A percentile compares a stretch with the other conserved stretches of the same genome.
phyloP scores from a whole-genome alignment of 1,140 invertebrate species.

The Drosophila sturtevanti region DNA sequence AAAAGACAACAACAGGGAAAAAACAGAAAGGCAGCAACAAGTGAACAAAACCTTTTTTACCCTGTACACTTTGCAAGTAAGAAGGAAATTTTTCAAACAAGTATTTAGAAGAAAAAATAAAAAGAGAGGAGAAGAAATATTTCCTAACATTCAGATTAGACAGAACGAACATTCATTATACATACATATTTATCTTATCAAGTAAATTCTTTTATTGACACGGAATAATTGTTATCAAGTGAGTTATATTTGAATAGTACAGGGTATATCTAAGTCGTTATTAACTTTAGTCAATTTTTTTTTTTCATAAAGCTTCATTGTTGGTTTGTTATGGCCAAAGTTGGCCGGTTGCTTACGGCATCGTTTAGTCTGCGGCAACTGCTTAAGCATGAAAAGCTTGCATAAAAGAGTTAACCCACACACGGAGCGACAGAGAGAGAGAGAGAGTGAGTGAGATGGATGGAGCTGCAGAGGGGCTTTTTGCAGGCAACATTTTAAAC shows the following conservation, averaged over 20 bases:
- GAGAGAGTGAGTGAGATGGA: background rate
- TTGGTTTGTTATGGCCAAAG: slow-evolving; percentile 66
- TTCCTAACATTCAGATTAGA: no score
- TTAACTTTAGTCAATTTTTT: background rate
- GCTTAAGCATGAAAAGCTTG: slow-evolving; percentile 62
- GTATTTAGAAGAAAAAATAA: no score
- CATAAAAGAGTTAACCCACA: slow-evolving; percentile 66
- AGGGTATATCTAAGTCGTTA: background rate
- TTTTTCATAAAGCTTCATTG: slow-evolving; percentile 3
- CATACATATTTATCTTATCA: no score
- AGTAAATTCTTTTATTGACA: no score
- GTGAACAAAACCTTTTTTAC: no score
- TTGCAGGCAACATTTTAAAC: slow-evolving; percentile 36
- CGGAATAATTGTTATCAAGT: slow-evolving; percentile 64
- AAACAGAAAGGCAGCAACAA: no score
- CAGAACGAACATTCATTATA: no score
- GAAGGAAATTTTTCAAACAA: no score
- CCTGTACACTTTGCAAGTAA: no score
- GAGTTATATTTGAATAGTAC: slow-evolving; percentile 44
- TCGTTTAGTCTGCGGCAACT: slow-evolving; percentile 49
- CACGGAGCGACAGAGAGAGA: slow-evolving; percentile 11
- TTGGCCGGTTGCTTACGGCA: slow-evolving; percentile 67
- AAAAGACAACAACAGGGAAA: no score
- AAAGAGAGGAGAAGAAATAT: no score
- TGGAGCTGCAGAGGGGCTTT: background rate